These are phyloP conservation scores for Dasypolia templi DNA, from an alignment of 2,888 invertebrate species.

Conservation along the genomic window DNA sequence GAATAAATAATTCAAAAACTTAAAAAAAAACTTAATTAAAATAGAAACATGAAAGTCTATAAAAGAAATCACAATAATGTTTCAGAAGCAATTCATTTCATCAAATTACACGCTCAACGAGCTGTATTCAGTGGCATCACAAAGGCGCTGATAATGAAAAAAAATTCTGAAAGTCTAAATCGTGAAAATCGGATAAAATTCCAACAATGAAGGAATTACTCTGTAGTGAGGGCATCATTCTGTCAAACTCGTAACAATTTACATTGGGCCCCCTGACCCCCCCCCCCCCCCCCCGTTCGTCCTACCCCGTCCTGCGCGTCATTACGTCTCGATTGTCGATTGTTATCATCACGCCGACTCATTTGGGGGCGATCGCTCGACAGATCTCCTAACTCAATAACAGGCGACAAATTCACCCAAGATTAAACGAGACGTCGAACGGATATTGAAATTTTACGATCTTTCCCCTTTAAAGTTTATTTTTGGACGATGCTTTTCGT, in stretches of 20 bases:
- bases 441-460: conserved; percentile 83
- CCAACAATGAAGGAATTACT: conserved; percentile 59
- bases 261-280: conserved; percentile 41
- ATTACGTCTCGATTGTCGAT: conserved; percentile 71
- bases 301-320: conserved; percentile 40
- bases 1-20: not conserved
- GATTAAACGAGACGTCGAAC: conserved; percentile 78
- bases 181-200: conserved; percentile 52
- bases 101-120: conserved; percentile 41
- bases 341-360: conserved; percentile 70
- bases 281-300: not conserved
- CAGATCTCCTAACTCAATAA: conserved; percentile 69
- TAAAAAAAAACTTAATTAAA: not conserved
- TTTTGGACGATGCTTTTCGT: conserved; percentile 70
- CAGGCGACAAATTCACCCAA: conserved; percentile 77
- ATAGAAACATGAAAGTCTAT: not conserved
- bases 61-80: not conserved
- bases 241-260: conserved; percentile 63
- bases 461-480: conserved; percentile 72
- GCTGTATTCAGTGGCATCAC: conserved; percentile 26
- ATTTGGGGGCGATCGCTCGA: conserved; percentile 64
- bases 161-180: conserved; percentile 43
- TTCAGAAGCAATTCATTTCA: conserved; percentile 33
- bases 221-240: conserved; percentile 56
- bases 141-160: conserved; percentile 54